Base-by-base conservation (phyloP, 1,140 invertebrate species). In the Homalodisca vitripennis region DNA sequence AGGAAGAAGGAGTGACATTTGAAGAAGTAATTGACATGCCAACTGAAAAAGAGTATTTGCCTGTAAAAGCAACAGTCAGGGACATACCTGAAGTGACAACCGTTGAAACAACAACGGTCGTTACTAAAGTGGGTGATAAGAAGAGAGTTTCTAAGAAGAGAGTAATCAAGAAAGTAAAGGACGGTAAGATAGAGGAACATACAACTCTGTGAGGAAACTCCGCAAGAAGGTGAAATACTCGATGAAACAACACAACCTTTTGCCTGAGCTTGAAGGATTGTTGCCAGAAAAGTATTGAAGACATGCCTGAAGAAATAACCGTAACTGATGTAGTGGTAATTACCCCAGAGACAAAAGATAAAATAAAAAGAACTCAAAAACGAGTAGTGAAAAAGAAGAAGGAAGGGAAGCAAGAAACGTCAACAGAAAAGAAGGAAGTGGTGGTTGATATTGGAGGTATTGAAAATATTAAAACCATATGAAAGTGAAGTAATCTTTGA, bases 351-450 rank as follows among this genome's bases (percentile, higher is more conserved):
- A 63, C 67, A 64, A 67, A 69, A 69, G 71, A 63, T 51, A 68
- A 63, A 57, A 41, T 17, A 13, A 70, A 47, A 73, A 75, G 10
- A 72, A 72, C 72, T 14, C 78, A 80, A 51, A 78, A 46, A 73
- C 77, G 73, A 69, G 72, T 57, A 74, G 76, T 74, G 76, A 64
- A 63, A 72, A 67, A 41, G 48, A 74, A 75, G 76, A 75, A 70
- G 27, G 71, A 68, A 3, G 74, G 67, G 14, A 70, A 69, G 34
- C 71, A 75, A 68, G 57, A 29, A 20, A 66, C 26, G 14, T 34
- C 22, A 29, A 48, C 47, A 57, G 78, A 76, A n/a, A 20, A 51
- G 26, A 30, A 47, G 26, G 41, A 12, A 0, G 60, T 62, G 48
- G 24, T 31, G 34, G 26, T 48, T n/a, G 1, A n/a, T 41, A 17